Evolutionary conservation across 2,113 vertebrate genomes (phyloP), one percentile per base, ranked within the genome.

Genomic region (Dolichotis patagonum): DNA sequence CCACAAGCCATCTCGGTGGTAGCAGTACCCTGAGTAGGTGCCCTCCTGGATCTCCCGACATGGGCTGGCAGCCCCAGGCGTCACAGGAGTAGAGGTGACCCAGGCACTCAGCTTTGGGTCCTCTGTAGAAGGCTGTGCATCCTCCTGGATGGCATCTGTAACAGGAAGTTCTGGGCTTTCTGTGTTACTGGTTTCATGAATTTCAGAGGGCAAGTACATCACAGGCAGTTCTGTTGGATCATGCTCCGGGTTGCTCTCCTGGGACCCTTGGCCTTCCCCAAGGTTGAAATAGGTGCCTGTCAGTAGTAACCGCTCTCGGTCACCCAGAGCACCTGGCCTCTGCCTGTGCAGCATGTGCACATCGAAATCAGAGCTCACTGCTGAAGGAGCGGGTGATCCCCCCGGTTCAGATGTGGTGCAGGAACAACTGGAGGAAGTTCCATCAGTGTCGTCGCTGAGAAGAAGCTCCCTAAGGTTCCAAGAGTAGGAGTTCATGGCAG

Each of bases 1-100:
- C 86, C 97, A 98, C 0, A 99, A 99, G 94, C 99, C 99, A 11
- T 99, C 99, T 94, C 99, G 98, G 97, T 99, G 99, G 98, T 99
- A 99, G 94, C 99, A 99, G 56, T 98, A 98, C 60, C 99, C 99
- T 2, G 65, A 20, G 78, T 99, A 99, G 96, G 60, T 98, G 49
- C 99, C 99, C 96, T 99, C 99, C 93, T 96, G 89, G 78, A 98
- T 98, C 89, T 96, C 73, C 6, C 10, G 38, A 43, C 67, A 56
- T 2, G n/a, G 28, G 56, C 41, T 2, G 80, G 97, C 2, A 41
- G 58, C 63, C 80, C 96, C 38, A 9, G 85, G 73, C 0, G n/a
- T 69, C 89, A 99, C 98, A 0, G 99, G 99, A 1, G 99, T 99
- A 1, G 99, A 99, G 12, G 99, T 99, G 77, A 98, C 87, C 91